Evolutionary conservation across 2,113 vertebrate species (phyloP), one percentile per base, ranked within the genome.

Genomic region (Nothocercus nigrocapillus): DNA sequence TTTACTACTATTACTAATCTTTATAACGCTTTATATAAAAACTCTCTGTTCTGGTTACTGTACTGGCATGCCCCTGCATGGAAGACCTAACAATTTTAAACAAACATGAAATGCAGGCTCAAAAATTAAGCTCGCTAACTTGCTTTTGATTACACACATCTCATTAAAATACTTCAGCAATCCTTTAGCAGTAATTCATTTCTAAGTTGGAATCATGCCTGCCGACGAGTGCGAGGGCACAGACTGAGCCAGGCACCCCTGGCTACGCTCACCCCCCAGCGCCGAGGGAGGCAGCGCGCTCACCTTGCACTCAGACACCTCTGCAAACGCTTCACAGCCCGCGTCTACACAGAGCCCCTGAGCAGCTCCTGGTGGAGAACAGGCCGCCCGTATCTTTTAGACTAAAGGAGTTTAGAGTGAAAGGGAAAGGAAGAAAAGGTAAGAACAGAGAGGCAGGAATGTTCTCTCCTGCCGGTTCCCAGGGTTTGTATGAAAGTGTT

Each of bases 271-370:
- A 0, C 24, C 36, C 32, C 32, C n/a, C 87, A 9, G 42, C 22
- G 30, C 64, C 47, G 7, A 2, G 0, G 0, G n/a, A 4, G 4
- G 73, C 54, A n/a, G 13, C 0, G 0, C 18, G 10, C 17, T 30
- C 36, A 16, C 59, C 77, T 74, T n/a, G 3, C 16, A 5, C 44
- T 2, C 10, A 73, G 49, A 49, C 47, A 40, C 22, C 49, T 77
- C 30, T 30, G 32, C 28, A 85, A 78, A 49, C 11, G 42, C 40
- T 44, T 85, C 68, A 34, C 64, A 70, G n/a, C n/a, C n/a, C n/a
- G n/a, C n/a, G 25, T 20, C 62, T 61, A 88, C 83, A 53, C 27
- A 81, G 62, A 51, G 7, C 28, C n/a, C n/a, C 54, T 20, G 40
- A 80, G 49, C 63, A 80, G 14, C 51, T 72, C 32, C 56, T 58